Evolutionary conservation across 1,140 invertebrate genomes (phyloP).

Genomic region (Caligus rogercresseyi): DNA sequence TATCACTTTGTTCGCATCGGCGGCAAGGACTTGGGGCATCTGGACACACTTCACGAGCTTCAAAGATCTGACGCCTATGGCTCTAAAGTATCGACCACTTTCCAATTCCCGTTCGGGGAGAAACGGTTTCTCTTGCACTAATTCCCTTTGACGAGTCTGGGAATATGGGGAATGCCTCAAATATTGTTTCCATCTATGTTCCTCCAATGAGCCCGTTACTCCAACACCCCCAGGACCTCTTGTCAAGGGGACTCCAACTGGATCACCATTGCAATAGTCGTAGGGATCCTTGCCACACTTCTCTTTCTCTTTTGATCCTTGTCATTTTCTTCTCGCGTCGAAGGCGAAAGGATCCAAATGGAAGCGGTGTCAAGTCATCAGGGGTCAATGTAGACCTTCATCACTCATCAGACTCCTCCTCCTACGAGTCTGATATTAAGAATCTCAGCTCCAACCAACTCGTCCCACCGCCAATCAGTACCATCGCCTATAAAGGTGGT

Average conservation of each 20-base stretch:
- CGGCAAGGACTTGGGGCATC: neutral
- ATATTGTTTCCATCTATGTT: constrained; percentile 6
- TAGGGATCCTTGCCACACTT: constrained; percentile 5
- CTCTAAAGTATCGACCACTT: neutral
- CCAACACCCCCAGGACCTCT: neutral
- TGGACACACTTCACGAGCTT: neutral
- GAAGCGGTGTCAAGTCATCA: neutral
- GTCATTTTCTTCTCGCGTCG: constrained; percentile 3
- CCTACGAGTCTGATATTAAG: neutral
- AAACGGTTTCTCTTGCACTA: constrained; percentile 4
- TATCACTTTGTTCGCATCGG: constrained; percentile 13
- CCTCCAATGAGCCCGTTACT: neutral
- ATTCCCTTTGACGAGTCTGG: constrained; percentile 16
- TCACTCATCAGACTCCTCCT: neutral
- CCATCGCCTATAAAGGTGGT: no score
- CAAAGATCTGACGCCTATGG: neutral
- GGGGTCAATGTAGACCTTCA: constrained; percentile 10
- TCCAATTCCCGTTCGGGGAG: neutral
- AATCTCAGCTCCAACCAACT: constrained; percentile 10
- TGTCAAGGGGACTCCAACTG: constrained; percentile 2
- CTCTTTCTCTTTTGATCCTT: constrained; percentile 10
- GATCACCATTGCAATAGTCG: constrained; percentile 6
- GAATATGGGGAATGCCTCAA: constrained; percentile 10
- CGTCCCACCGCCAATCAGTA: constrained; percentile 12
- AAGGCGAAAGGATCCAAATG: neutral